A percentile compares a stretch with the other conserved stretches of the same genome.
Evolutionary conservation across 2,113 vertebrate genomes (phyloP).

Genomic region (Nicator chloris): DNA sequence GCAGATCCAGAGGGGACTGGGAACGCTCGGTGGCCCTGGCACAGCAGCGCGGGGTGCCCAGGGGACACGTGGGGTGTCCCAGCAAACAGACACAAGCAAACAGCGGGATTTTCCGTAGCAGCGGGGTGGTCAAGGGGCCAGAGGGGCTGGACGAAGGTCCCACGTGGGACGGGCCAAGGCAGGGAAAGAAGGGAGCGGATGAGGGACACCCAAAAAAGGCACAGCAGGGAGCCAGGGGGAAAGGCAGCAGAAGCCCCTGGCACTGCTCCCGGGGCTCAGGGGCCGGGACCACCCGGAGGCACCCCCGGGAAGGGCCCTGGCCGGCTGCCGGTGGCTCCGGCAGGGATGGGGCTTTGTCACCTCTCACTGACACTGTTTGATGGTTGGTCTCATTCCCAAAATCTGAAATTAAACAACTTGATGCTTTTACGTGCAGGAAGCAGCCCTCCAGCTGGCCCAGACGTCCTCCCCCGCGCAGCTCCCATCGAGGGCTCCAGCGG

Average conservation of each 20-base stretch:
- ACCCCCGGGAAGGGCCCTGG: neutral
- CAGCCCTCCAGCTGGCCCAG: neutral
- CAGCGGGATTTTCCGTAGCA: rapidly evolving
- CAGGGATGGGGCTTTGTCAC: neutral
- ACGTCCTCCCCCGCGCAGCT: neutral
- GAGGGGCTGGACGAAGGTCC: neutral
- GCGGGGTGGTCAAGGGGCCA: neutral
- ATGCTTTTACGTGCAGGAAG: neutral
- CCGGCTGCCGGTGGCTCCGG: rapidly evolving
- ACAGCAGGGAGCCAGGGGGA: neutral
- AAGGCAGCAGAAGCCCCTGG: neutral
- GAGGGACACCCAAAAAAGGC: neutral
- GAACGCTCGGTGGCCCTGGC: rapidly evolving
- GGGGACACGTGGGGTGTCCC: neutral
- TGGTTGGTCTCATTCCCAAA: neutral
- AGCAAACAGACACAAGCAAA: no score
- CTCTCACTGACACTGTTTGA: neutral
- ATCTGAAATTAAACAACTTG: neutral
- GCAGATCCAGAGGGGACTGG: neutral
- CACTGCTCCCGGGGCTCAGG: rapidly evolving
- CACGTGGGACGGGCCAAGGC: rapidly evolving
- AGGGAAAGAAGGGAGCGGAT: rapidly evolving
- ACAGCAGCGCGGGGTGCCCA: rapidly evolving
- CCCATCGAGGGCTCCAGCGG: neutral
- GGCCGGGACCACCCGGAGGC: neutral